Base-by-base conservation (phyloP, 2,113 vertebrate species). In the Gobio gobio region DNA sequence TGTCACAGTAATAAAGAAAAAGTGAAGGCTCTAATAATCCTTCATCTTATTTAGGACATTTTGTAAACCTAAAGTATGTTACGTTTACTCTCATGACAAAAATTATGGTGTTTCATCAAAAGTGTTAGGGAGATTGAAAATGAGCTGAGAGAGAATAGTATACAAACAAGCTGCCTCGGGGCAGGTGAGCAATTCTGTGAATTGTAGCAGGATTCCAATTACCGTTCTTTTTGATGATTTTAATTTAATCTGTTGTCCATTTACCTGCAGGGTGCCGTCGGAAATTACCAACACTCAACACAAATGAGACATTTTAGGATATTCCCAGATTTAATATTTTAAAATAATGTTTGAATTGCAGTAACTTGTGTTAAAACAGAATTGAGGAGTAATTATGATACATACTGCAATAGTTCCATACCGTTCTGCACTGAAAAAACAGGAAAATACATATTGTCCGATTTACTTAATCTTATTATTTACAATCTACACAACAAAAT, bases 141-240 rank as follows among this genome's bases (percentile, higher is more conserved):
- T 51, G 36, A 6, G 24, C 40, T 12, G 4, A 73, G 43, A 73
- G 70, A 51, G 45, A 75, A 54, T 18, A 75, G 13, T 29, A 54
- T 16, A n/a, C 72, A 49, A 74, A 49, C 43, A 49, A 26, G 45
- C 45, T 49, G 47, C 2, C 45, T 76, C 14, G 1, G 47, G 47
- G n/a, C 47, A 29, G 47, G 14, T 18, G 47, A 54, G 70, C 5
- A 12, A 8, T 8, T 73, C 22, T 22, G 24, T 12, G n/a, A 47
- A 47, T 24, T 43, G 3, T 24, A 47, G 70, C 70, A 47, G 5
- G 70, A 76, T 76, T 51, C 22, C 24, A 54, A 76, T 76, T 76
- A 76, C 47, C 29, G 24, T 73, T 73, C 43, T 73, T 24, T 45
- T 47, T 47, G 43, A 43, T 73, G 70, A 47, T 45, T 73, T 73